Percentiles rank a stretch among this genome's conserved stretches.
These are phyloP conservation scores for Cataglyphis rosenhaueri DNA, from an alignment of 2,888 invertebrate genomes.

Conservation along the genomic window DNA sequence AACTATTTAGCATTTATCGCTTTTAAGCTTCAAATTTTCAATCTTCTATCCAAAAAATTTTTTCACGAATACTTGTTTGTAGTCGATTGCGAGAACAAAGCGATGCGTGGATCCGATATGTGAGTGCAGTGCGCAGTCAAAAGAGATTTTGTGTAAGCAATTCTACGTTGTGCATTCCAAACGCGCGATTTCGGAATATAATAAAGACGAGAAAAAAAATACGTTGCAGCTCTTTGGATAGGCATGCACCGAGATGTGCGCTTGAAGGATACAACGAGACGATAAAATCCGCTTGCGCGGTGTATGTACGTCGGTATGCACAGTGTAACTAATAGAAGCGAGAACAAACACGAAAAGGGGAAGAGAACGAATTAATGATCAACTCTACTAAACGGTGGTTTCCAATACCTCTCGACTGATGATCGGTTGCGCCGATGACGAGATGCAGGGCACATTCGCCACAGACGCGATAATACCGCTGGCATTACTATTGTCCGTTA, in stretches of 20 bases:
- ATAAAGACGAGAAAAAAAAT: slow-evolving; percentile 32
- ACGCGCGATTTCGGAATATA: slow-evolving; percentile 23
- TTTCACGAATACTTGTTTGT: slow-evolving; percentile 4
- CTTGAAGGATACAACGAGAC: slow-evolving; percentile 22
- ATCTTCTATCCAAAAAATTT: neutral
- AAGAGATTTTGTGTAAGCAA: slow-evolving; percentile 52
- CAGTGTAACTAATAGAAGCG: slow-evolving; percentile 39
- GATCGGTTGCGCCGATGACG: slow-evolving; percentile 83
- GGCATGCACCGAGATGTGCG: slow-evolving; percentile 80
- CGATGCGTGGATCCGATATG: slow-evolving; percentile 57
- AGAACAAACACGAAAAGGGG: slow-evolving; percentile 63
- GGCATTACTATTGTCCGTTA: slow-evolving; percentile 75
- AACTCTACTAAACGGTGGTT: slow-evolving; percentile 88
- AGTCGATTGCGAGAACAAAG: slow-evolving; percentile 55
- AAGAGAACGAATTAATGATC: slow-evolving; percentile 59
- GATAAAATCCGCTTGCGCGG: slow-evolving; percentile 49
- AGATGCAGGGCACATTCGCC: slow-evolving; percentile 81
- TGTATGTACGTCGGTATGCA: slow-evolving; percentile 55
- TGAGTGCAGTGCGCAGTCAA: slow-evolving; percentile 62
- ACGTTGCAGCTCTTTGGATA: slow-evolving; percentile 58
- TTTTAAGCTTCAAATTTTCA: neutral
- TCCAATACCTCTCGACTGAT: slow-evolving; percentile 89
- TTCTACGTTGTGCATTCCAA: slow-evolving; percentile 64
- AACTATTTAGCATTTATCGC: slow-evolving; percentile 38
- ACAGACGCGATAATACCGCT: slow-evolving; percentile 81